Base-by-base conservation (phyloP, 2,888 invertebrate genomes). In the Tethea ocularis region DNA sequence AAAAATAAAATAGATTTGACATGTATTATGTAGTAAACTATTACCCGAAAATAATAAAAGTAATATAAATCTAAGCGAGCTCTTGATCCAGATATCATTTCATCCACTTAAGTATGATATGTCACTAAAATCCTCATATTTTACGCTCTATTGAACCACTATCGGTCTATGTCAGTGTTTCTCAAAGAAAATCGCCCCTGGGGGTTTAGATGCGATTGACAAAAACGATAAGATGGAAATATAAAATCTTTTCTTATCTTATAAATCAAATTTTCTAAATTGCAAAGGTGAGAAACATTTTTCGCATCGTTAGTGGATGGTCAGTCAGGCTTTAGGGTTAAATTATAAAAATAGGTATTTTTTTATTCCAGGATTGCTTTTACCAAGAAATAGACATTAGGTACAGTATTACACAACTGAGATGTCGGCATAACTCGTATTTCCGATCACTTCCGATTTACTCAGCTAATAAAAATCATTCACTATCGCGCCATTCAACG, bases 1-100 rank as follows among this genome's bases (percentile, higher is more conserved):
- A 41, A 15, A 46, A 0, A 20, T 46, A 46, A 46, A 46, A 46
- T n/a, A 46, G 41, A 17, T 8, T 8, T 20, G 20, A 8, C 20
- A 46, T 17, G 2, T 20, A 38, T 0, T 3, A 26, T 26, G 26
- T 26, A n/a, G 0, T 1, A 20, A 20, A 20, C 8, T 46, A 46
- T 46, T 46, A 20, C 46, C 20, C 46, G 46, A 46, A 46, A 7
- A 20, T 46, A n/a, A 46, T 46, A 46, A 46, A 46, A 46, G 46
- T 46, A 20, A 10, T 20, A 46, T 46, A 46, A 46, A 46, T 46
- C 46, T 46, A 46, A 20, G 46, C 46, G 46, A 20, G 46, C 46
- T 10, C 46, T 46, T 46, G 46, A 46, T 46, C 46, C 46, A 46
- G n/a, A 46, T 46, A 46, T 46, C 17, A 46, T 46, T 46, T 46